These are phyloP conservation scores for Gobio gobio DNA, from an alignment of 2,113 vertebrate species.

Conservation along the genomic window DNA sequence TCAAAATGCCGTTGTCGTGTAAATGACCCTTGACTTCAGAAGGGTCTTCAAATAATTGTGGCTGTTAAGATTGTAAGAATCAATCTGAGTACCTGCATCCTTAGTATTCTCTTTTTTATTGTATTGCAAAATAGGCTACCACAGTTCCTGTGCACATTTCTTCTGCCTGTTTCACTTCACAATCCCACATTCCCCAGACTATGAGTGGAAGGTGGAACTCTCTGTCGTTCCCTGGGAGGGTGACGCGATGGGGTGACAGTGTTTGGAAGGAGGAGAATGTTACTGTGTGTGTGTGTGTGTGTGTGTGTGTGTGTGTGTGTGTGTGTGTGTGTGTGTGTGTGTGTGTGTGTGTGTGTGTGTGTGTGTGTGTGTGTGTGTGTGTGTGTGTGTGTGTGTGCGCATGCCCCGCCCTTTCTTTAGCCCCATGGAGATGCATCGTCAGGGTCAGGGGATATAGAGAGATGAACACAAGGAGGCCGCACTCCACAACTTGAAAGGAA, in stretches of 20 bases:
- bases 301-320: not conserved
- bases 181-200: slow-evolving; percentile 31
- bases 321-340: too few species aligned
- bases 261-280: slow-evolving; percentile 69
- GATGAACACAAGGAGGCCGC: slow-evolving; percentile 78
- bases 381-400: slow-evolving; percentile 6
- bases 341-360: too few species aligned
- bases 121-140: not conserved
- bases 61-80: not conserved
- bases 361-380: too few species aligned
- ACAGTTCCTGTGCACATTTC: not conserved
- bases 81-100: not conserved
- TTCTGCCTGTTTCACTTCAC: not conserved
- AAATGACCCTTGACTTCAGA: not conserved
- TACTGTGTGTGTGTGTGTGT: slow-evolving; percentile 17
- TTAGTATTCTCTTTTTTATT: not conserved
- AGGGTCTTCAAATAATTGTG: not conserved
- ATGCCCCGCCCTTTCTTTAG: slow-evolving; percentile 74
- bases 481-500: slow-evolving; percentile 83
- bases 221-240: slow-evolving; percentile 49
- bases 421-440: slow-evolving; percentile 71
- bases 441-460: slow-evolving; percentile 81
- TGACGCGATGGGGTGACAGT: slow-evolving; percentile 72
- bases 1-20: too few species aligned
- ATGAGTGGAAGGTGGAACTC: slow-evolving; percentile 49